Conservation (phyloP, 1,140 invertebrate genomes). For the Diploscapter pachys region DNA sequence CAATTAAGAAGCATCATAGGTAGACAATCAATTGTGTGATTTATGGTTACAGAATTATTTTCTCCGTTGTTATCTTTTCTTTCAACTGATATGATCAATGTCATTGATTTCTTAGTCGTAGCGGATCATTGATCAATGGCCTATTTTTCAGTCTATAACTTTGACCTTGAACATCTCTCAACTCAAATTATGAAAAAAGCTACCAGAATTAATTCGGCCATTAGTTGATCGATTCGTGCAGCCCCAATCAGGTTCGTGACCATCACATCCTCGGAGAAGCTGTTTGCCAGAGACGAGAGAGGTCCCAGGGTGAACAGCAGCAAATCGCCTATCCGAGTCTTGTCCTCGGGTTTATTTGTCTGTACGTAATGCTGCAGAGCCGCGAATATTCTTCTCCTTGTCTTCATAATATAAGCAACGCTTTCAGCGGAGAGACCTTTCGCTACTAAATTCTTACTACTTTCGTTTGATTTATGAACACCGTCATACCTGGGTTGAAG, state of each 20-base stretch:
- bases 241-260: slow-evolving; percentile 56
- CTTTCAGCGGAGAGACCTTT: slow-evolving; percentile 13
- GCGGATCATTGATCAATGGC: too few species aligned
- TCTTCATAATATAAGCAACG: slow-evolving; percentile 10
- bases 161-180: too few species aligned
- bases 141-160: too few species aligned
- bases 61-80: too few species aligned
- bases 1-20: too few species aligned
- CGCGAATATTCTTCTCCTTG: slow-evolving; percentile 42
- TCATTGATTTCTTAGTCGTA: too few species aligned
- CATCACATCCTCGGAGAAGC: slow-evolving; percentile 54
- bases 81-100: too few species aligned
- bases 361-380: slow-evolving; percentile 48
- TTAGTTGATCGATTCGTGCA: slow-evolving; percentile 50
- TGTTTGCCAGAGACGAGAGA: slow-evolving; percentile 53
- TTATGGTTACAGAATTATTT: too few species aligned
- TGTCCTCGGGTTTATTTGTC: slow-evolving; percentile 38
- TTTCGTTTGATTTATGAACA: not conserved
- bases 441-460: slow-evolving; percentile 15
- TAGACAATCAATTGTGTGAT: too few species aligned
- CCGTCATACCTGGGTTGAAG: slow-evolving; percentile 53
- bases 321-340: slow-evolving; percentile 49
- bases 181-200: too few species aligned
- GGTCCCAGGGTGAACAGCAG: slow-evolving; percentile 56
- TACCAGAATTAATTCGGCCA: slow-evolving; percentile 57